Percentiles rank a stretch among this genome's conserved stretches.
phyloP scores from a whole-genome alignment of 2,888 invertebrate species.

The Odontomyia ornata region DNA sequence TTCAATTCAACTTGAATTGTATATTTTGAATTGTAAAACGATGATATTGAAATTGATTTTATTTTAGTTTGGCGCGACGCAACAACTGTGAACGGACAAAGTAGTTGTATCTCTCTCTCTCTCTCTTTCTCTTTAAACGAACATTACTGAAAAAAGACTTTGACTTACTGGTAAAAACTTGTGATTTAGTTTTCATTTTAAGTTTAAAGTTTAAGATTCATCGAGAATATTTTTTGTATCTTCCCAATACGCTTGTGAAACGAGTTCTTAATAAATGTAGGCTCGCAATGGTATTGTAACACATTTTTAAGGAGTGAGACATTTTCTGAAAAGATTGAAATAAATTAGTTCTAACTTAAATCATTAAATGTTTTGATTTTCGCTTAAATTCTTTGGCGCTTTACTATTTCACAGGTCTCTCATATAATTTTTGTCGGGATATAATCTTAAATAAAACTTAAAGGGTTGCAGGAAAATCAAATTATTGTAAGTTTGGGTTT shows the following conservation, averaged over 20 bases:
- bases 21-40: too few relatives aligned
- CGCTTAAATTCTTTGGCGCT: neutral
- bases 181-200: constrained; percentile 41
- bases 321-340: constrained; percentile 38
- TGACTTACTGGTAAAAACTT: constrained; percentile 18
- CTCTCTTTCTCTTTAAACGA: constrained; percentile 6
- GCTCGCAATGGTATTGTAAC: constrained; percentile 8
- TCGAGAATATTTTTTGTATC: constrained; percentile 24
- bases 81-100: neutral
- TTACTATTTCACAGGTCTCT: too few relatives aligned
- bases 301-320: constrained; percentile 29
- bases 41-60: too few relatives aligned
- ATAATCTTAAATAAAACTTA: too few relatives aligned
- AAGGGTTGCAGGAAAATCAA: neutral
- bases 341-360: constrained; percentile 25
- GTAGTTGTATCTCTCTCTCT: neutral
- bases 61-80: neutral
- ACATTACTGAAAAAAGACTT: constrained; percentile 34
- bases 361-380: neutral
- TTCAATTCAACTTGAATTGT: too few relatives aligned
- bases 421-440: too few relatives aligned
- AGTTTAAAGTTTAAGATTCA: constrained; percentile 19
- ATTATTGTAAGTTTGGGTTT: neutral
- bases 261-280: neutral
- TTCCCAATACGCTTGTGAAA: constrained; percentile 40